Conservation (phyloP, 2,113 vertebrate species). For the Indri indri region DNA sequence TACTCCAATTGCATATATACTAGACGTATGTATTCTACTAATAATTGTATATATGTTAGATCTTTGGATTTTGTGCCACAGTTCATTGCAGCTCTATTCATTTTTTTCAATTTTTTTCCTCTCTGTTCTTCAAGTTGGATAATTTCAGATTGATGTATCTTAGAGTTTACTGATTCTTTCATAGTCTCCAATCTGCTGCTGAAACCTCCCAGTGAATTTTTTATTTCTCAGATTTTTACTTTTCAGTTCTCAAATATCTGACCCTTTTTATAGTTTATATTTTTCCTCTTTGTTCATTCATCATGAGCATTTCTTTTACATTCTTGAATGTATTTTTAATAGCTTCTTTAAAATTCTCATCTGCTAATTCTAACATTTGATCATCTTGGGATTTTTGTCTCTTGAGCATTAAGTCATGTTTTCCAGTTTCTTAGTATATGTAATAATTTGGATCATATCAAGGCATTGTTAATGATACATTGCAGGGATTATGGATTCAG, state of each 20-base stretch:
- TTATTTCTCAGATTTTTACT: background rate
- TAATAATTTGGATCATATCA: background rate
- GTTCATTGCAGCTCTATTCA: background rate
- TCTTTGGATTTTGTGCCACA: background rate
- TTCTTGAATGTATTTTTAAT: background rate
- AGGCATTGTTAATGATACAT: background rate
- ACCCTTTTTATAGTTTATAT: background rate
- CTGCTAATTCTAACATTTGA: background rate
- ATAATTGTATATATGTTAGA: background rate
- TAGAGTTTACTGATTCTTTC: background rate
- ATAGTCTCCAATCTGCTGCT: background rate
- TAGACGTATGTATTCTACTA: background rate
- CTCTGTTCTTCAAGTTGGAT: background rate
- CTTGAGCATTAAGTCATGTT: background rate
- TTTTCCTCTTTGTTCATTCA: background rate
- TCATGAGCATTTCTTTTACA: background rate
- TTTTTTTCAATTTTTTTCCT: background rate
- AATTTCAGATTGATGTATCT: background rate
- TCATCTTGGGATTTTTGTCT: background rate
- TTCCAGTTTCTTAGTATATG: background rate
- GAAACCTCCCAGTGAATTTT: background rate
- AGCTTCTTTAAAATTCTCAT: background rate
- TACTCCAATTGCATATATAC: background rate
- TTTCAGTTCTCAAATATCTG: background rate
- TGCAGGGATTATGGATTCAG: background rate